Conservation (phyloP, 1,140 invertebrate genomes). For the Chrysoperla carnea region DNA sequence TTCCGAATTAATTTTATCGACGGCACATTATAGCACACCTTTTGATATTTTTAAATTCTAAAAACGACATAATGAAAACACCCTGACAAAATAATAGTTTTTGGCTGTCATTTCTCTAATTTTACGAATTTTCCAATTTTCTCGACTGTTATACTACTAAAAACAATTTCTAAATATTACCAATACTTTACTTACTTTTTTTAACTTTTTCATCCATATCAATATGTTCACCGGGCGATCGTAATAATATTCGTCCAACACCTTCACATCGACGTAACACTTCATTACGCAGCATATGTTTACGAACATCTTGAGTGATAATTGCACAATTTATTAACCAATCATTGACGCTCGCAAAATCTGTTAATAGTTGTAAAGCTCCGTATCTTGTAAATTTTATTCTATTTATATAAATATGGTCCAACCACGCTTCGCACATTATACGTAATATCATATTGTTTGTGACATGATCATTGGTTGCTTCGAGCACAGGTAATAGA, state of each 20-base stretch:
- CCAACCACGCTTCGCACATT: slow-evolving; percentile 68
- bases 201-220: slow-evolving; percentile 37
- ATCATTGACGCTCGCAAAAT: slow-evolving; percentile 52
- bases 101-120: too few relatives aligned
- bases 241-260: slow-evolving; percentile 51
- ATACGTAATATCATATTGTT: slow-evolving; percentile 59
- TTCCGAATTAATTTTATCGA: too few relatives aligned
- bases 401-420: slow-evolving; percentile 62
- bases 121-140: too few relatives aligned
- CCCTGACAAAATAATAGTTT: too few relatives aligned
- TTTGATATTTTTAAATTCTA: too few relatives aligned
- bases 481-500: slow-evolving; percentile 48
- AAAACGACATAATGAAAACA: too few relatives aligned
- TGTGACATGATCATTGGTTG: slow-evolving; percentile 48
- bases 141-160: too few relatives aligned
- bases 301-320: slow-evolving; percentile 33
- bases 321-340: slow-evolving; percentile 43
- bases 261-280: slow-evolving; percentile 60
- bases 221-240: slow-evolving; percentile 54
- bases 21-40: too few relatives aligned
- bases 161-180: too few relatives aligned
- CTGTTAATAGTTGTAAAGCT: slow-evolving; percentile 43
- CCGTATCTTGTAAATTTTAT: slow-evolving; percentile 55
- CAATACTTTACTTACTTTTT: slow-evolving; percentile 1
- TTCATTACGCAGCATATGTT: slow-evolving; percentile 55